Evolutionary conservation across 2,888 invertebrate species (phyloP).

Genomic region (Drosophila neutralis): DNA sequence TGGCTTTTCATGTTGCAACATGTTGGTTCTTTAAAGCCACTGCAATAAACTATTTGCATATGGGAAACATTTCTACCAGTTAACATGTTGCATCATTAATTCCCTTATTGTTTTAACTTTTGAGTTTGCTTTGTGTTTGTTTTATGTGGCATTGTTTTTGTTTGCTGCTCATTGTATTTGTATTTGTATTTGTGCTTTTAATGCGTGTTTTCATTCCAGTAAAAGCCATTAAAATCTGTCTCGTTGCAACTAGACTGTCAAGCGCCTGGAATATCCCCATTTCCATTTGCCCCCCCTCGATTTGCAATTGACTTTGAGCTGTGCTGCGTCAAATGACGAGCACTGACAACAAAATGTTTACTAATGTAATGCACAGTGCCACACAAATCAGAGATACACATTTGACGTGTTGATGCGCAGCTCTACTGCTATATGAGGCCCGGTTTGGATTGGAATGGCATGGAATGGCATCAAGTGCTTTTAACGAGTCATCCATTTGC

Average conservation of each 20-base stretch:
- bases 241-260: constrained; percentile 17
- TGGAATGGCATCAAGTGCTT: constrained; percentile 13
- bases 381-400: constrained; percentile 34
- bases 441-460: constrained; percentile 19
- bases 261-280: background rate
- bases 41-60: constrained; percentile 19
- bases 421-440: constrained; percentile 17
- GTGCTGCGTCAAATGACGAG: constrained; percentile 63
- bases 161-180: constrained; percentile 9
- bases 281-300: background rate
- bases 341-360: constrained; percentile 77
- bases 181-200: constrained; percentile 12
- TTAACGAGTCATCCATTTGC: constrained; percentile 40
- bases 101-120: constrained; percentile 25
- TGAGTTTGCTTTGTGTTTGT: background rate
- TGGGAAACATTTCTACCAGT: constrained; percentile 3
- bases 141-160: constrained; percentile 4
- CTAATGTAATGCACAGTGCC: constrained; percentile 72
- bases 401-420: constrained; percentile 32
- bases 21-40: constrained; percentile 4
- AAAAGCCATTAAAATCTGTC: constrained; percentile 64
- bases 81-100: constrained; percentile 42
- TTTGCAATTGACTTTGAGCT: constrained; percentile 3
- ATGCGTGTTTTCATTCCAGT: constrained; percentile 56
- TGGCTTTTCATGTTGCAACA: background rate